phyloP scores from a whole-genome alignment of 1,140 invertebrate species.

The Battus philenor region DNA sequence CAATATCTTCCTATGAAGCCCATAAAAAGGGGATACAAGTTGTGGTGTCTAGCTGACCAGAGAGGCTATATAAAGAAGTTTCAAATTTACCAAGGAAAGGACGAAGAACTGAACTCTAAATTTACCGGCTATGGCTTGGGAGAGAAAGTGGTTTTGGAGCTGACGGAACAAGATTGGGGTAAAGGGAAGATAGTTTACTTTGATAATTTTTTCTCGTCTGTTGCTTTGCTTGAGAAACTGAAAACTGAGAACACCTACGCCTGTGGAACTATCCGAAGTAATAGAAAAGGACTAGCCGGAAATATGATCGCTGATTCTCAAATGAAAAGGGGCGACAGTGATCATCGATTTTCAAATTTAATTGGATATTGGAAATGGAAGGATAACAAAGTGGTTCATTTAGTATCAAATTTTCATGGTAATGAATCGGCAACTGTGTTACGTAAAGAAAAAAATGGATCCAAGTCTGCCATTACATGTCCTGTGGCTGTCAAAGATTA shows the following conservation, averaged over 20 bases:
- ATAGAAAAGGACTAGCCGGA: conserved; percentile 32
- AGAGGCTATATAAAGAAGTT: conserved; percentile 12
- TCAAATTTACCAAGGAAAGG: conserved; percentile 13
- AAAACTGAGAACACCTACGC: conserved; percentile 40
- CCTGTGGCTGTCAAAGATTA: conserved; percentile 42
- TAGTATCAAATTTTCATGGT: conserved; percentile 54
- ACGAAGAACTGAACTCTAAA: conserved; percentile 16
- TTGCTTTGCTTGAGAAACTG: conserved; percentile 45
- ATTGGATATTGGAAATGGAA: conserved; percentile 29
- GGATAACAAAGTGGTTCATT: conserved; percentile 51
- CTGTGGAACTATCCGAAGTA: conserved; percentile 55
- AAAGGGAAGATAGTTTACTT: conserved; percentile 43
- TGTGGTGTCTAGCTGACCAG: conserved; percentile 37
- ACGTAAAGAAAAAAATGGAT: conserved; percentile 27
- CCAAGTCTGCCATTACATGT: conserved; percentile 31
- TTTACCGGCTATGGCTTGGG: conserved; percentile 32
- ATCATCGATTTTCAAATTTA: conserved; percentile 40
- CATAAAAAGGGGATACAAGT: no score
- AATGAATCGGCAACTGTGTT: conserved; percentile 29
- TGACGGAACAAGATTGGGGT: conserved; percentile 35
- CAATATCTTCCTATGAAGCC: conserved; percentile 70
- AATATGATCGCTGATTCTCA: conserved; percentile 38
- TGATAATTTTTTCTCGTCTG: conserved; percentile 61
- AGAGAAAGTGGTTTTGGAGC: conserved; percentile 33
- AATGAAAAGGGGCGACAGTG: conserved; percentile 41